These are phyloP conservation scores for Tetanocera ferruginea DNA, from an alignment of 2,888 invertebrate genomes.

Conservation along the genomic window DNA sequence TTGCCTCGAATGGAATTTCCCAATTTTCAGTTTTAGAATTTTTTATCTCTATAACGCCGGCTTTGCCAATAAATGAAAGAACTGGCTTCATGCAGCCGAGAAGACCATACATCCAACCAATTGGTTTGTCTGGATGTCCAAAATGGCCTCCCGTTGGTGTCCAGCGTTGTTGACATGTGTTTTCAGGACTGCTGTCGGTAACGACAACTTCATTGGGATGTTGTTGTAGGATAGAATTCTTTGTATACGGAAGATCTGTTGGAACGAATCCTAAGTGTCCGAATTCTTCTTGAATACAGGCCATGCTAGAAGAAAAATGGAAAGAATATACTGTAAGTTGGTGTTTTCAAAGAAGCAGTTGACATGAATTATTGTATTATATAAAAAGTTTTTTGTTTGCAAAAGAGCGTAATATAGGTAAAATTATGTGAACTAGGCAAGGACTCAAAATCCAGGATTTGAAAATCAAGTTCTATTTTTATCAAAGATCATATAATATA, in stretches of 20 bases:
- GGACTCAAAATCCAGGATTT: too few relatives aligned
- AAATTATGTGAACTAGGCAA: too few relatives aligned
- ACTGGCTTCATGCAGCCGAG: conserved; percentile 91
- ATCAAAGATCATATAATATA: too few relatives aligned
- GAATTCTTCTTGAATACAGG: conserved; percentile 77
- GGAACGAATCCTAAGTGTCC: conserved; percentile 71
- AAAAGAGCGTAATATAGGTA: too few relatives aligned
- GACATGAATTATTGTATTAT: too few relatives aligned
- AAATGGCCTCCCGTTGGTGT: conserved; percentile 69
- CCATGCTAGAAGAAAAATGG: conserved; percentile 71
- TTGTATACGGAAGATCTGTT: conserved; percentile 64
- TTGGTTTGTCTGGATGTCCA: conserved; percentile 71
- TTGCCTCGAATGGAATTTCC: conserved; percentile 94
- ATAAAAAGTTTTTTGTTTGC: too few relatives aligned
- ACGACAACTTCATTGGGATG: conserved; percentile 62
- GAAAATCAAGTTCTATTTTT: too few relatives aligned
- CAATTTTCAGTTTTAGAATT: conserved; percentile 79
- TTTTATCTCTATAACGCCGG: conserved; percentile 79
- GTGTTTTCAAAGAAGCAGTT: background rate
- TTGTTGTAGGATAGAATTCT: conserved; percentile 48
- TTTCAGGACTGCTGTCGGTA: conserved; percentile 69
- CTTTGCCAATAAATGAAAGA: conserved; percentile 87
- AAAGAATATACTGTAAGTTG: conserved; percentile 42
- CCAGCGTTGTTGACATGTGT: conserved; percentile 71
- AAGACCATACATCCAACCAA: conserved; percentile 85